Evolutionary conservation across 1,140 invertebrate species (phyloP).

Genomic region (Solen grandis): DNA sequence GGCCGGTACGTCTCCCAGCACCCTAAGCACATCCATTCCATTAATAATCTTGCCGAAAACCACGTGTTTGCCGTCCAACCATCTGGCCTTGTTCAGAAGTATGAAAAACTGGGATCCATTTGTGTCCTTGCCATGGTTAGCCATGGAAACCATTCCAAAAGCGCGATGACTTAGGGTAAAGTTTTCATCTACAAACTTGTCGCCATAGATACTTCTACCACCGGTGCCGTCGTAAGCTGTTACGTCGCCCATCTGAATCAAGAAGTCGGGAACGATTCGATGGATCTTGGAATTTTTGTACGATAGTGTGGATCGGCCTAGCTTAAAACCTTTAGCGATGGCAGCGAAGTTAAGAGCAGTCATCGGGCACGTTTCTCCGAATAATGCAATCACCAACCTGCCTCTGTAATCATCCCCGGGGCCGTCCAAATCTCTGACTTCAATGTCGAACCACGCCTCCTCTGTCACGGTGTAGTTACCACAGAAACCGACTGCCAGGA

Average conservation of each 20-base stretch:
- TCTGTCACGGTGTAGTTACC: neutral
- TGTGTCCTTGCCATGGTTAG: slow-evolving; percentile 76
- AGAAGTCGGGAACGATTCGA: slow-evolving; percentile 81
- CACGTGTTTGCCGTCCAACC: slow-evolving; percentile 96
- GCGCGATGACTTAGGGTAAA: slow-evolving; percentile 69
- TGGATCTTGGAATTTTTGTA: slow-evolving; percentile 76
- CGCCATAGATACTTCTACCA: slow-evolving; percentile 89
- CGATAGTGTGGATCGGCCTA: no score
- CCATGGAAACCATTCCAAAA: slow-evolving; percentile 74
- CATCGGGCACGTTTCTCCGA: slow-evolving; percentile 70
- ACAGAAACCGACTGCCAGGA: neutral
- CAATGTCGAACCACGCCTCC: neutral
- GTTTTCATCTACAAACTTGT: no score
- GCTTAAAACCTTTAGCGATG: no score
- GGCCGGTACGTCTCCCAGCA: no score
- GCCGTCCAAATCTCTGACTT: no score
- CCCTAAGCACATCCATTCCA: no score
- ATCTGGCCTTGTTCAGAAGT: slow-evolving; percentile 94
- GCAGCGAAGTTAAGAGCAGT: slow-evolving; percentile 76
- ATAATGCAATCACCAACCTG: neutral
- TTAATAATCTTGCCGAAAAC: slow-evolving; percentile 93
- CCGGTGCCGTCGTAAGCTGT: no score
- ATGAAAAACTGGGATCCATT: slow-evolving; percentile 80
- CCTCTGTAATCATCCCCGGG: neutral
- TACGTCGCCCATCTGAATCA: slow-evolving; percentile 81